phyloP scores from a whole-genome alignment of 2,113 vertebrate genomes.

The Bubo blakistoni region DNA sequence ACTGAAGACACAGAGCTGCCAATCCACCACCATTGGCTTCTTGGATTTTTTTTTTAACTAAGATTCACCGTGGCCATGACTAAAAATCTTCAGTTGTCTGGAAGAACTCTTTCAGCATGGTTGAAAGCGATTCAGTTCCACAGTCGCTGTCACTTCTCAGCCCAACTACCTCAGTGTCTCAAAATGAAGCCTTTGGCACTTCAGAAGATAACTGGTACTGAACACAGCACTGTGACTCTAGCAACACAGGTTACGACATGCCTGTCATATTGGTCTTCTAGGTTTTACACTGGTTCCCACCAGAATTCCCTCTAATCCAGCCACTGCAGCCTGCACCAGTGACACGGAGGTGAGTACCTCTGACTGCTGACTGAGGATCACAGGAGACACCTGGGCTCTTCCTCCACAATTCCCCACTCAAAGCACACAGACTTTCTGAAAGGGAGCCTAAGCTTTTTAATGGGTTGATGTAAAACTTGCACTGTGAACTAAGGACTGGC shows the following conservation, averaged over 20 bases:
- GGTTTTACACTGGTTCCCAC: not conserved
- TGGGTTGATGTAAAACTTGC: not conserved
- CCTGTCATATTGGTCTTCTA: not conserved
- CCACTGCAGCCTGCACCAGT: not conserved
- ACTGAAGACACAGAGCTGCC: not conserved
- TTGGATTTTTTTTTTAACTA: not conserved
- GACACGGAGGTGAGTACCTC: not conserved
- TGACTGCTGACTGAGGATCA: not conserved
- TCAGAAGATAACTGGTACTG: not conserved
- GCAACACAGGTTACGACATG: not conserved
- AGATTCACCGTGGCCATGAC: not conserved
- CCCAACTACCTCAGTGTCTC: not conserved
- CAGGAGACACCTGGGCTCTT: not conserved
- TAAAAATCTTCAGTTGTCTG: not conserved
- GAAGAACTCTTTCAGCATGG: not conserved
- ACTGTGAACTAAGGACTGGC: not conserved
- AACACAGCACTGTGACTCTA: fast-evolving
- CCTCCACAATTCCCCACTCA: not conserved
- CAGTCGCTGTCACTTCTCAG: not conserved
- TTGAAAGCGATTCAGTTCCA: not conserved
- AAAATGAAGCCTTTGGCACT: not conserved
- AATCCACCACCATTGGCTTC: not conserved
- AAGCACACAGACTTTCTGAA: not conserved
- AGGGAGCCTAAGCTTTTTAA: not conserved
- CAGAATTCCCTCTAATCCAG: not conserved